Base-by-base conservation (phyloP, 2,797 vertebrate species). In the Takifugu ocellatus region DNA sequence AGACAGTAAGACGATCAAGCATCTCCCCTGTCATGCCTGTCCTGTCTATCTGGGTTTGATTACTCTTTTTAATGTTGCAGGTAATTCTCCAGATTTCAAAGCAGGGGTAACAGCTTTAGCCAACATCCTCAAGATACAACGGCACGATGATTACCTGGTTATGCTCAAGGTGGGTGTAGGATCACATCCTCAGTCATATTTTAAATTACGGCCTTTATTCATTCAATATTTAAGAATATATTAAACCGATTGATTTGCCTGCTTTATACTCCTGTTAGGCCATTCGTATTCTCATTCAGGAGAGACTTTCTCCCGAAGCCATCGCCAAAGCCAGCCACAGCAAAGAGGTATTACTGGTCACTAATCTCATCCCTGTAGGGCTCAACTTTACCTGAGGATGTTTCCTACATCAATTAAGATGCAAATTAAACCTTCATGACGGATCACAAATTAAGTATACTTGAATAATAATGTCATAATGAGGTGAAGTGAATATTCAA, bases 231-330 rank as follows among this genome's bases (percentile, higher is more conserved):
- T 39, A 0, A 39, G 14, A 39, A 39, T 39, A 11, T 2, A 29
- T 39, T 10, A 4, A 39, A 39, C 36, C 12, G 14, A 11, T 39
- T 4, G 4, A 4, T 12, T 59, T 17, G 0, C 12, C 2, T n/a
- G 7, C 42, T 47, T 3, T 64, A 43, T 49, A 9, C 1, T 24
- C 42, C 48, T 59, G 8, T 2, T 69, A 99, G 97, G 97, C 95
- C 16, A 94, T 98, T 79, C 93, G 95, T 8, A 99, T 99, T 69
- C 91, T 99, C 73, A 94, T 98, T 68, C 96, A 99, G 70, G 95
- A 98, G 51, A 92, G 95, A 51, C 83, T 99, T 74, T 95, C 93
- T 0, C 93, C 95, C 75, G 96, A 98, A 3, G 95, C 95, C 68
- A 90, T 99, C 48, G 67, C 93, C 4, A 97, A 94, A 89, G 93